Base-by-base conservation (phyloP, 1,140 invertebrate species). In the Steinernema feltiae region DNA sequence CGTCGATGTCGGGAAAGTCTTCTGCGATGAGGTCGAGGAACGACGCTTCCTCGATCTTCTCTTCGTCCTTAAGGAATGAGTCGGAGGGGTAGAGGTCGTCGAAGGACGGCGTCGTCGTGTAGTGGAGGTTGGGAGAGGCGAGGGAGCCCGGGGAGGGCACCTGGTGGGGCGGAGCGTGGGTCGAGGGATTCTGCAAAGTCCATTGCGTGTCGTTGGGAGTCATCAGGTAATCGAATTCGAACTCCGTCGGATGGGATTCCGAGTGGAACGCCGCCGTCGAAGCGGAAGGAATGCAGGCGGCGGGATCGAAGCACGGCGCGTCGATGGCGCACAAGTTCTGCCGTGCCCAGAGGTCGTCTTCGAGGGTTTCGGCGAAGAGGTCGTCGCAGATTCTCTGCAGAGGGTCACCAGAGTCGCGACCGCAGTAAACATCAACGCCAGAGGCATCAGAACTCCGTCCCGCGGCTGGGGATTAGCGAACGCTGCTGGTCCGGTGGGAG, bases 381-480 rank as follows among this genome's bases (percentile, higher is more conserved):
- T 63, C 53, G 15, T 63, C 53, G 53, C 53, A 63, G 53, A 63
- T 15, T 7, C 24, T 15, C 24, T 63, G 53, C 53, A 63, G 53
- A 63, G 12, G 53, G 53, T 63, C 53, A 63, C 24, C 53, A 63
- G 24, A 7, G 53, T 63, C 2, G 53, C 53, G 7, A 63, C 24
- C 12, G 35, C 35, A 7, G 35, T 41, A 18, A 63, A 15, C 53
- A 63, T 15, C 24, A 63, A 27, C 53, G 53, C 53, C 53, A 63
- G 53, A 15, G 53, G 24, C 53, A 63, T 63, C 53, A 27, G 53
- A 63, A 63, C 53, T 63, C 53, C 53, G 53, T 63, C 53, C 53
- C 53, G 15, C 53, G 53, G 53, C 53, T 15, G 53, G 53, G 53
- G 53, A 63, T 63, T 63, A 63, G 53, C 53, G 53, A 63, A 63